Evolutionary conservation across 2,888 invertebrate species (phyloP), one percentile per base, ranked within the genome.

Genomic region (Rhorus exstirpatorius): DNA sequence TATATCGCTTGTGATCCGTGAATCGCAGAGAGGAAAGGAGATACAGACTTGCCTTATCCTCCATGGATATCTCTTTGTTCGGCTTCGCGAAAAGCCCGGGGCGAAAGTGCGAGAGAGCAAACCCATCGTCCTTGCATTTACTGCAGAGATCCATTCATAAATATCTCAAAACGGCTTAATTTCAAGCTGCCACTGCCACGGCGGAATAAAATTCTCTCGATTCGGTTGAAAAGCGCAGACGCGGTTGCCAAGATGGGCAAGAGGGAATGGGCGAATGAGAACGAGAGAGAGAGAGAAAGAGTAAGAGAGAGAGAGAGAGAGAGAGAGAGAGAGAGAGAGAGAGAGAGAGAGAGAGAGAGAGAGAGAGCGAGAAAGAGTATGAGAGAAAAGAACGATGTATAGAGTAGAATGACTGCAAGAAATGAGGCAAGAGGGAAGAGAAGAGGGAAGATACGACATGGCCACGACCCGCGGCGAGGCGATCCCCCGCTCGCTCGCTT

Each of bases 141-240:
- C 70, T 58, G 79, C 65, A 75, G 74, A 65, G 83, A 91, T 91
- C 88, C 92, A 90, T 92, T 91, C 92, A 91, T 93, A 93, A 93
- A 93, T 92, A 92, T 92, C 90, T 92, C 90, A 91, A 91, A 93
- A 93, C 92, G 91, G 92, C 93, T 93, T 92, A 93, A 93, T 93
- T 93, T 91, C 90, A 72, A 72, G 92, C 89, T 89, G 88, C 88
- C 87, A 87, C 88, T 88, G 79, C 88, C 87, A 88, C 86, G 87
- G 88, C 86, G 88, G 87, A 92, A 91, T 91, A 91, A 91, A 92
- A 91, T 83, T 91, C 90, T 89, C 89, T 87, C 87, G 89, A 83
- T 76, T 87, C 88, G 88, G 89, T 72, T 91, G 90, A 92, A 92
- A 92, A 91, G 92, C 88, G 90, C 89, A 88, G 91, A 91, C 89